Evolutionary conservation across 2,113 vertebrate genomes (phyloP).

Genomic region (Campylomormyrus numenius): DNA sequence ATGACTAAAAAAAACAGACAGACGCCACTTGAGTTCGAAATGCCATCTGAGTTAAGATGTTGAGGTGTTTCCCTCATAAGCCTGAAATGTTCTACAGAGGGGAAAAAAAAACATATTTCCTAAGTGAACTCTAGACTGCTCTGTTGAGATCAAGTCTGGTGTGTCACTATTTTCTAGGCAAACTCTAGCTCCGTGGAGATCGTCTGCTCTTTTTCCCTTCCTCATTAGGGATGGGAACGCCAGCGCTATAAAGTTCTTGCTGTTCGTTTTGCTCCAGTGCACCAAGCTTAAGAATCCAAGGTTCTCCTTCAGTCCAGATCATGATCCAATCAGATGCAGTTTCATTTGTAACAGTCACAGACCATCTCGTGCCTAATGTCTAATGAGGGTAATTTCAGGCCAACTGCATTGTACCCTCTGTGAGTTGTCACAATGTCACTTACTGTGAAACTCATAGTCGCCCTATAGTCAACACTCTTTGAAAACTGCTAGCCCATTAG

Average conservation of each 20-base stretch:
- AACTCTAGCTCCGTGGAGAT: neutral
- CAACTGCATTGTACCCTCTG: neutral
- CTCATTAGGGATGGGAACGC: slow-evolving; percentile 43
- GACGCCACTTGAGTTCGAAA: neutral
- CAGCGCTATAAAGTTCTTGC: neutral
- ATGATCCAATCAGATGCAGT: neutral
- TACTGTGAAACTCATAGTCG: neutral
- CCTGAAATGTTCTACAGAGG: neutral
- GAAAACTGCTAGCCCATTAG: neutral
- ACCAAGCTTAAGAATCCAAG: neutral
- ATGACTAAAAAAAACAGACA: neutral
- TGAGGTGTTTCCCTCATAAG: neutral
- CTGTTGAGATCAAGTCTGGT: slow-evolving; percentile 53
- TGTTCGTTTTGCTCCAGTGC: neutral
- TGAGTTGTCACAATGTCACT: neutral
- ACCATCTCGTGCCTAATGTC: neutral
- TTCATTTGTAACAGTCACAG: neutral
- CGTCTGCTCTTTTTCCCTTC: slow-evolving; percentile 21
- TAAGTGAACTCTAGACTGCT: slow-evolving; percentile 55
- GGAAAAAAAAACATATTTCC: slow-evolving; percentile 9
- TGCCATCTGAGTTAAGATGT: neutral
- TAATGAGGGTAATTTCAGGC: neutral
- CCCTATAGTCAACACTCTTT: neutral
- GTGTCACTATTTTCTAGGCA: slow-evolving; percentile 34
- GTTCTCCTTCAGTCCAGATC: neutral